Evolutionary conservation across 2,797 vertebrate species (phyloP), one percentile per base, ranked within the genome.

Genomic region (Melanotaenia trifasciata): DNA sequence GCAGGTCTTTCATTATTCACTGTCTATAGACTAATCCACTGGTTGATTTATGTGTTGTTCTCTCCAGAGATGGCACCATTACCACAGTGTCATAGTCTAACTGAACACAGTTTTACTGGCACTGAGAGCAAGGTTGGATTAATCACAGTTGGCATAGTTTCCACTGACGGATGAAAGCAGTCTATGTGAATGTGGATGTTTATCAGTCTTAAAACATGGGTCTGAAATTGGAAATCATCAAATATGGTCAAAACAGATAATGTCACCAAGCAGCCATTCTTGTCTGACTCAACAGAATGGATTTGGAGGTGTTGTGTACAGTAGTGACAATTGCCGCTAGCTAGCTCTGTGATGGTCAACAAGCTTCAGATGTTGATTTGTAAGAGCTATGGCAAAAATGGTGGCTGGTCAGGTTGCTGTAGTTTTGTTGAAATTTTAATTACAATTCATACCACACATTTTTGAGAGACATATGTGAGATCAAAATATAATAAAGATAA

Each of bases 21-120:
- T 74, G 76, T 78, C 61, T 40, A 8, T 73, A 51, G 8, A 74
- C 40, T 67, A 75, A 79, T 79, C 64, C 7, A 20, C 54, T 64
- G 3, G 53, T 69, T 87, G 83, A 81, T 81, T 85, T 62, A 74
- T 81, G 64, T 70, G 45, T 65, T 60, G 47, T 69, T 63, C 68
- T 77, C 63, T 77, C 33, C 18, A 65, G 72, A 35, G 68, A 72
- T 10, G 5, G 53, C 4, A 18, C 57, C 69, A 77, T 80, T 66
- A 70, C 70, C 64, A 26, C 58, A 67, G 66, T 51, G 70, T 43
- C 51, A 18, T 35, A 71, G 68, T 71, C 38, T 5, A 83, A 66
- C 74, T 40, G 53, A 78, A 60, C 57, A 43, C 47, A 66, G 67
- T 70, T 74, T 77, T 73, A 72, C 54, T 68, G 61, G 67, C 67